Evolutionary conservation across 1,140 invertebrate genomes (phyloP).

Genomic region (Aleiodes sp.): DNA sequence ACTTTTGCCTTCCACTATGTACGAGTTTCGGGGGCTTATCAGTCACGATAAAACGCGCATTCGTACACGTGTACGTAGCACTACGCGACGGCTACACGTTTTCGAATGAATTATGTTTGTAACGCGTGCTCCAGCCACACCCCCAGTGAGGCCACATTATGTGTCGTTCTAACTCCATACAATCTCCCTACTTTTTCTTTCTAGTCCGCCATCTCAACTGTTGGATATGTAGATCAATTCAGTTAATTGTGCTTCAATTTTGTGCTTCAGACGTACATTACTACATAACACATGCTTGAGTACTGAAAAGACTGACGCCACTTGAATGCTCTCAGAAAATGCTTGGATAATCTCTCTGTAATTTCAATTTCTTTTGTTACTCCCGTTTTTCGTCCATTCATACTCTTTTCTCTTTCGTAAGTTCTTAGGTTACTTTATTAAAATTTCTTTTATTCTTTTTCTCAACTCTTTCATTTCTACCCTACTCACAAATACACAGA

Average conservation of each 20-base stretch:
- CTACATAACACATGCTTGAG: slow-evolving; percentile 27
- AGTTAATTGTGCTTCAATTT: slow-evolving; percentile 33
- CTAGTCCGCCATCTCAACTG: slow-evolving; percentile 23
- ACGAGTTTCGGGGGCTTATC: slow-evolving; percentile 15
- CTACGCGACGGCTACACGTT: slow-evolving; percentile 28
- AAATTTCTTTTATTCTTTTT: slow-evolving; percentile 10
- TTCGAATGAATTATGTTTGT: slow-evolving; percentile 50
- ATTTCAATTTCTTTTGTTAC: slow-evolving; percentile 37
- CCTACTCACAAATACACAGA: not conserved
- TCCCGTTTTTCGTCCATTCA: slow-evolving; percentile 13
- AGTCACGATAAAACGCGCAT: slow-evolving; percentile 46
- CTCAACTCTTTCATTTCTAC: not conserved
- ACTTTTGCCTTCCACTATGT: not conserved
- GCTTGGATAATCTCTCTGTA: slow-evolving; percentile 16
- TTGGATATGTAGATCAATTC: slow-evolving; percentile 1
- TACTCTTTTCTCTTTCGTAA: slow-evolving; percentile 10
- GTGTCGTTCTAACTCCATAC: slow-evolving; percentile 19
- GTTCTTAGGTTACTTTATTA: slow-evolving; percentile 6
- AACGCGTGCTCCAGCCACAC: slow-evolving; percentile 52
- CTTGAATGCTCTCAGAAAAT: slow-evolving; percentile 6
- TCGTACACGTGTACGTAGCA: slow-evolving; percentile 44
- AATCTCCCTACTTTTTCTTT: not conserved
- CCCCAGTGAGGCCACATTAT: slow-evolving; percentile 32
- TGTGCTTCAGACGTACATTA: slow-evolving; percentile 37
- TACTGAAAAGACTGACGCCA: slow-evolving; percentile 4